Evolutionary conservation across 2,113 vertebrate genomes (phyloP).

Genomic region (Lepus timidus): DNA sequence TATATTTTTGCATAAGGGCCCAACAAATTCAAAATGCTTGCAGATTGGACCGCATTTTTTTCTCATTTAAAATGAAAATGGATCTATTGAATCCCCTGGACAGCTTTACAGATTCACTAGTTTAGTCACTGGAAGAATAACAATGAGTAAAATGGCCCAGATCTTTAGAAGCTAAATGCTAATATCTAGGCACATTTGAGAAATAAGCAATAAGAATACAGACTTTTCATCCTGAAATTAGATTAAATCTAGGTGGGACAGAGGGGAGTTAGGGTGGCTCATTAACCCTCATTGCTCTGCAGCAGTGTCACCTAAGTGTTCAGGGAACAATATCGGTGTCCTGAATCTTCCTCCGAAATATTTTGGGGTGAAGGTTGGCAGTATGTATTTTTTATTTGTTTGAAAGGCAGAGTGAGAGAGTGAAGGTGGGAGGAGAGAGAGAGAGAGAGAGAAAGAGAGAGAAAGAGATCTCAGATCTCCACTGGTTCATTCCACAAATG

Average conservation of each 20-base stretch:
- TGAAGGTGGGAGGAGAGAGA: not conserved
- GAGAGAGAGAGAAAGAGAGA: too few species aligned
- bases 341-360: not conserved
- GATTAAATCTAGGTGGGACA: not conserved
- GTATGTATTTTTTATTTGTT: not conserved
- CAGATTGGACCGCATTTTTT: not conserved
- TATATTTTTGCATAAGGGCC: not conserved
- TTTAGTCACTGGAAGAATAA: conserved; percentile 14
- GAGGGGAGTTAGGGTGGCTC: not conserved
- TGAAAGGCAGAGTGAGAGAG: too few species aligned
- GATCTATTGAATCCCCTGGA: conserved; percentile 4
- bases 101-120: conserved; percentile 34
- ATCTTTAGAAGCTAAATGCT: not conserved
- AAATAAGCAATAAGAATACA: not conserved
- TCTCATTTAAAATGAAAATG: conserved; percentile 45
- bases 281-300: not conserved
- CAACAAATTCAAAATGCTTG: conserved; percentile 53
- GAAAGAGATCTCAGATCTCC: too few species aligned
- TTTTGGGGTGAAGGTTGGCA: not conserved
- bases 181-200: not conserved
- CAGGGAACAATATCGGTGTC: not conserved
- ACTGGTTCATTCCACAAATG: too few species aligned
- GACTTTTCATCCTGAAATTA: conserved; percentile 4
- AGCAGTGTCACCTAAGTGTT: not conserved
- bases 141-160: not conserved